Evolutionary conservation across 2,888 invertebrate species (phyloP).

Genomic region (Tetropium fuscum): DNA sequence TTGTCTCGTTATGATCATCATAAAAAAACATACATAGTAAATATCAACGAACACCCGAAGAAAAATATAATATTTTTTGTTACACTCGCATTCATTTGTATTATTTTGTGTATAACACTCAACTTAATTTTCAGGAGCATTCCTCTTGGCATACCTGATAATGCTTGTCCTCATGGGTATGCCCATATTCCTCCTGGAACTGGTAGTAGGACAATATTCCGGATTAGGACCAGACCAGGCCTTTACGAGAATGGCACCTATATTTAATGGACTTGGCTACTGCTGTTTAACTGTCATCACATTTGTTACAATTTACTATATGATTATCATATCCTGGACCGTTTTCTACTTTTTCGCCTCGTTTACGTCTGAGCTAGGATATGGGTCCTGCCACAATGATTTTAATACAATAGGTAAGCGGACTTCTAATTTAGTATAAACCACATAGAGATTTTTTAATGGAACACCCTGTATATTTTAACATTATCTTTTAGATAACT

Average conservation of each 20-base stretch:
- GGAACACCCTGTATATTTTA: too few relatives aligned
- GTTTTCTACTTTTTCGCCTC: constrained; percentile 81
- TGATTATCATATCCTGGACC: constrained; percentile 84
- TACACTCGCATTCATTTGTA: too few relatives aligned
- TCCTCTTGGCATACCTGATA: constrained; percentile 78
- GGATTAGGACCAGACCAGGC: constrained; percentile 79
- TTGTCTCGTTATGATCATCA: too few relatives aligned
- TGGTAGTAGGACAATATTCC: constrained; percentile 83
- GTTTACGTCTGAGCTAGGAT: constrained; percentile 72
- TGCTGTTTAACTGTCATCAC: constrained; percentile 78
- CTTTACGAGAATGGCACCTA: constrained; percentile 73
- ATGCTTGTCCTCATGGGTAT: constrained; percentile 83
- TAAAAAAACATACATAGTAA: too few relatives aligned
- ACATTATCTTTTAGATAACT: too few relatives aligned
- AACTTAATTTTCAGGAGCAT: constrained; percentile 77
- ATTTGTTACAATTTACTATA: constrained; percentile 82
- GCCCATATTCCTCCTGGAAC: constrained; percentile 84
- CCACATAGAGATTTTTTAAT: too few relatives aligned
- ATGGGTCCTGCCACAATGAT: constrained; percentile 76
- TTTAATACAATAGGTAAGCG: constrained; percentile 74
- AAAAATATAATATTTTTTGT: too few relatives aligned
- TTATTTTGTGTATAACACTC: too few relatives aligned
- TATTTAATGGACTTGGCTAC: constrained; percentile 73
- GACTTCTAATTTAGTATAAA: too few relatives aligned
- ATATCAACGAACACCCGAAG: too few relatives aligned